Conservation (phyloP, 2,797 vertebrate species). For the Pangasius larnaudii region DNA sequence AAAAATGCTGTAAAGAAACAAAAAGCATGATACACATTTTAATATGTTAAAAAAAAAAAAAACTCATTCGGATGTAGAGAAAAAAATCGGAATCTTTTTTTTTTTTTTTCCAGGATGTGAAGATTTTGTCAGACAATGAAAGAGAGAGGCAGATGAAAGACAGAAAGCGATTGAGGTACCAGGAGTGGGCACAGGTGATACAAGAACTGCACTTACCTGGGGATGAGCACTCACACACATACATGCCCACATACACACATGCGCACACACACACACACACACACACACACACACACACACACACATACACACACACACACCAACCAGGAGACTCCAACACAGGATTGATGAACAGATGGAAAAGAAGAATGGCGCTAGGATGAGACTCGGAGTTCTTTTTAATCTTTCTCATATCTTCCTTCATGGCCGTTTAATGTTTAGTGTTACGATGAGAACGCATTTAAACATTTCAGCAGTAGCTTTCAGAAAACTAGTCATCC, state of each 20-base stretch:
- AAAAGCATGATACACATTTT: neutral
- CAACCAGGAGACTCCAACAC: constrained; percentile 25
- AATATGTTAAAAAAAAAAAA: too few relatives aligned
- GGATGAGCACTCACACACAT: constrained; percentile 27
- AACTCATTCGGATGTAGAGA: neutral
- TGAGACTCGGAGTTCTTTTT: constrained; percentile 34
- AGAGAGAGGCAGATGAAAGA: constrained; percentile 16
- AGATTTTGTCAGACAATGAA: neutral
- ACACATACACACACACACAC: neutral
- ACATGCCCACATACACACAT: neutral
- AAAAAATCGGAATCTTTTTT: neutral
- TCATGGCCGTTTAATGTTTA: constrained; percentile 37
- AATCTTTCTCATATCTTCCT: constrained; percentile 47
- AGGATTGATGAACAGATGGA: neutral
- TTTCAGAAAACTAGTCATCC: constrained; percentile 42
- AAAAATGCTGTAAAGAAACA: neutral
- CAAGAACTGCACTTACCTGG: constrained; percentile 35
- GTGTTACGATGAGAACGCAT: constrained; percentile 47
- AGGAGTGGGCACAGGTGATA: constrained; percentile 40
- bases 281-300: neutral
- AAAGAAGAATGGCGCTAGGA: constrained; percentile 21
- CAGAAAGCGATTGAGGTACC: constrained; percentile 25
- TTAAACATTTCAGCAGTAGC: constrained; percentile 52
- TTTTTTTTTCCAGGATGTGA: constrained; percentile 49
- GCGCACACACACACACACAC: neutral